Conservation (phyloP, 2,888 invertebrate species). For the Brenthis daphne region DNA sequence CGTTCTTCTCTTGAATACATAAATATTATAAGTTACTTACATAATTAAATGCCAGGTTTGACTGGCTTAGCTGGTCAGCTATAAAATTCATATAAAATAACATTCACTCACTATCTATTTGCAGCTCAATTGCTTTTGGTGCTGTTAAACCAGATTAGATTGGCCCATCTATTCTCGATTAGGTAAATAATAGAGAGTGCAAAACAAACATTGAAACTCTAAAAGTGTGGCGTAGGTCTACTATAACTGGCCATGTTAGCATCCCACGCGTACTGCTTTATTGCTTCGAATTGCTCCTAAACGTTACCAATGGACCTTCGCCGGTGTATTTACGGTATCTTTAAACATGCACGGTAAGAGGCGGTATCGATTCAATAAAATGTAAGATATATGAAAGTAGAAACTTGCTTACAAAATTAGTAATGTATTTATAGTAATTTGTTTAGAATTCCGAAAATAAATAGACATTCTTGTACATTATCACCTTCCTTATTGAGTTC, state of each 20-base stretch:
- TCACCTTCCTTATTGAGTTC: constrained; percentile 28
- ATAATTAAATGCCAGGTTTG: too few species aligned
- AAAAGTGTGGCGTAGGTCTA: constrained; percentile 47
- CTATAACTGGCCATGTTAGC: constrained; percentile 57
- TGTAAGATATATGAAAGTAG: constrained; percentile 59
- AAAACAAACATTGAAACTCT: constrained; percentile 37
- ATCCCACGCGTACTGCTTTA: constrained; percentile 75
- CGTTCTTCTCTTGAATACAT: too few species aligned
- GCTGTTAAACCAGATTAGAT: constrained; percentile 47
- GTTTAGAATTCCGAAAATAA: constrained; percentile 32
- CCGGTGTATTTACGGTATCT: constrained; percentile 75
- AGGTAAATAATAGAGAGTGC: constrained; percentile 21
- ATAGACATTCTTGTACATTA: constrained; percentile 23
- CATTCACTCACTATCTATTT: constrained; percentile 45
- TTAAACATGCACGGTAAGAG: constrained; percentile 58
- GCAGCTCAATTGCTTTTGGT: constrained; percentile 61
- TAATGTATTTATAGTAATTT: constrained; percentile 39
- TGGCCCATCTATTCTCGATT: constrained; percentile 34
- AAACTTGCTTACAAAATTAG: constrained; percentile 38
- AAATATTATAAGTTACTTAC: too few species aligned
- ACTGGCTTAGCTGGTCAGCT: too few species aligned
- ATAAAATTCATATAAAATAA: background rate
- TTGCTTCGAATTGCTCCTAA: constrained; percentile 79
- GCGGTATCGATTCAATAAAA: constrained; percentile 64
- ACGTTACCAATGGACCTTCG: constrained; percentile 78